Evolutionary conservation across 2,113 vertebrate genomes (phyloP).

Genomic region (Menidia beryllina): DNA sequence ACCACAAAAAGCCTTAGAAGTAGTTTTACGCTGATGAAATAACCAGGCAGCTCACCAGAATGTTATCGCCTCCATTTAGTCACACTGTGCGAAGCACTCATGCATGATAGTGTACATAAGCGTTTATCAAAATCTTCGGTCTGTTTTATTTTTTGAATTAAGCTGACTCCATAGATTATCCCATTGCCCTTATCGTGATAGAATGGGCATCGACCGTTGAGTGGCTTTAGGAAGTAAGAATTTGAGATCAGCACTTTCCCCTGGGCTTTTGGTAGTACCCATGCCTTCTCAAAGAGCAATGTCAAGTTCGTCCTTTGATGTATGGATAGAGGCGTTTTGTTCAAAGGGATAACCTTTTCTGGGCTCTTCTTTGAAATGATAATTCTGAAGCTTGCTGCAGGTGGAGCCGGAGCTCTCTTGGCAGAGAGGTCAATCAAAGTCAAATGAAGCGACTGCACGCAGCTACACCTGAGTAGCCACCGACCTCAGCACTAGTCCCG

Average conservation of each 20-base stretch:
- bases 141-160: slow-evolving; percentile 51
- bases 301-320: slow-evolving; percentile 78
- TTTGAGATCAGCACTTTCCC: slow-evolving; percentile 68
- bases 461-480: slow-evolving; percentile 47
- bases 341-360: slow-evolving; percentile 84
- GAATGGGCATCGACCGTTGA: slow-evolving; percentile 29
- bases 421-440: slow-evolving; percentile 78
- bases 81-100: slow-evolving; percentile 64
- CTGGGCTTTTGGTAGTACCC: slow-evolving; percentile 57
- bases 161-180: slow-evolving; percentile 39
- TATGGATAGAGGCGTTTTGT: slow-evolving; percentile 81
- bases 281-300: slow-evolving; percentile 64
- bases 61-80: slow-evolving; percentile 72
- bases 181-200: slow-evolving; percentile 44
- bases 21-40: slow-evolving; percentile 69
- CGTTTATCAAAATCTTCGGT: slow-evolving; percentile 56
- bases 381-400: slow-evolving; percentile 73
- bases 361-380: slow-evolving; percentile 82
- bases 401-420: slow-evolving; percentile 62
- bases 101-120: slow-evolving; percentile 63
- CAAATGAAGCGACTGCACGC: slow-evolving; percentile 67
- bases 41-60: slow-evolving; percentile 60
- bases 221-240: slow-evolving; percentile 50
- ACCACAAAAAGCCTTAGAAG: slow-evolving; percentile 18
- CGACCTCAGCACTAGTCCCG: slow-evolving; percentile 37